Evolutionary conservation across 2,888 invertebrate species (phyloP).

Genomic region (Callinectes sapidus): DNA sequence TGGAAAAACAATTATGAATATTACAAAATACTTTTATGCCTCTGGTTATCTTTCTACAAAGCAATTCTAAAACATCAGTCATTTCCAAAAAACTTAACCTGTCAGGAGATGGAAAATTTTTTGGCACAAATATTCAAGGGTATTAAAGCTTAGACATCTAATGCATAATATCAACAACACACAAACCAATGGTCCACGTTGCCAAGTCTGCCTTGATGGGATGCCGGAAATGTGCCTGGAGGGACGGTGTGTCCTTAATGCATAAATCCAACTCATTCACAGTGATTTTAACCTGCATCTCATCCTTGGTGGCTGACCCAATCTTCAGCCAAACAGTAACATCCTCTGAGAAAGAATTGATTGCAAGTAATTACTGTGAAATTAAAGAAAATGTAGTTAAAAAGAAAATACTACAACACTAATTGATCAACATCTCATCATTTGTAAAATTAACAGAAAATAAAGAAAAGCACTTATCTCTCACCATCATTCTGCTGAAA

Average conservation of each 20-base stretch:
- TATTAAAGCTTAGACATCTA: no score
- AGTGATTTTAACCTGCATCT: constrained; percentile 47
- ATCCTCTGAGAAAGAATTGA: constrained; percentile 43
- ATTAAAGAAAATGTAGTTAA: not conserved
- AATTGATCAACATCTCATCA: not conserved
- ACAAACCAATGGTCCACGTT: constrained; percentile 69
- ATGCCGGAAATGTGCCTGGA: constrained; percentile 56
- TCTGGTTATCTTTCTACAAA: no score
- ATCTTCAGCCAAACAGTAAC: constrained; percentile 55
- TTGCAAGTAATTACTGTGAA: not conserved
- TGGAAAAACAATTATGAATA: no score
- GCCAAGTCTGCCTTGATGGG: constrained; percentile 49
- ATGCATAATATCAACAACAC: no score
- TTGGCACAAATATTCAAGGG: no score
- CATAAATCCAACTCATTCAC: constrained; percentile 35
- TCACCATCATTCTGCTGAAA: constrained; percentile 69
- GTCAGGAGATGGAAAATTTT: no score
- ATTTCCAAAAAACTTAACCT: no score
- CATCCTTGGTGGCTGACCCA: constrained; percentile 43
- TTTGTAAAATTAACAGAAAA: not conserved
- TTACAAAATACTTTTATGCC: no score
- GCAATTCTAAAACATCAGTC: no score
- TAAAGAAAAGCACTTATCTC: not conserved
- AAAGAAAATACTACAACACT: not conserved
- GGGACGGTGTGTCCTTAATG: constrained; percentile 19